Base-by-base conservation (phyloP, 2,797 vertebrate genomes). In the Falco cherrug region DNA sequence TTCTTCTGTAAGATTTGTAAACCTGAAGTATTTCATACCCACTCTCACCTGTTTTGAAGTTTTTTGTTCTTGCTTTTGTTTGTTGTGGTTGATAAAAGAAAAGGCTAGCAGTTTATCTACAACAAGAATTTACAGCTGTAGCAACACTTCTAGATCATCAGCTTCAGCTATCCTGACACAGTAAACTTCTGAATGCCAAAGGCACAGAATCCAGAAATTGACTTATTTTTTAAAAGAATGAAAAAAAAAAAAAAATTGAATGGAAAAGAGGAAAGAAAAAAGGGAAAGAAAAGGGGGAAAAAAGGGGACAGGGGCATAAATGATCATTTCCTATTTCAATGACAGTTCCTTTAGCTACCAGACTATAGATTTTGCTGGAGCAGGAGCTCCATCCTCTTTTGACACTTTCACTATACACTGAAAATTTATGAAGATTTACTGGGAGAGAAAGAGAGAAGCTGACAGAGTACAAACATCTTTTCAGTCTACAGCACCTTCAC, bases 31-130 rank as follows among this genome's bases (percentile, higher is more conserved):
- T 71, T 87, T 91, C 50, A 71, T 25, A 64, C 10, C 51, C 10
- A 14, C 3, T 45, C 9, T 37, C 19, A 39, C 5, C 3, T 51
- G 37, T 35, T 41, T 26, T 15, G 1, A 4, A 11, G 37, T 74
- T 6, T 41, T 33, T 14, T 39, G 16, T 33, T 88, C 13, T 67
- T 77, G 21, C 5, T 59, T 65, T 70, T 92, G 39, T 63, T 90
- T 10, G 1, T 16, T 56, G 35, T 11, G 51, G 16, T n/a, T 68
- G 69, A 84, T 84, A 74, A 92, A 90, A 76, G 21, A 51, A 84
- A 91, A 86, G 63, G 41, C 50, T 81, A 89, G 22, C 31, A 87
- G 71, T 95, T 96, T 76, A 80, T 85, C 90, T 93, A 21, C 45
- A 83, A 39, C 29, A 83, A 51, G 80, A 78, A 76, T 61, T 89